A percentile compares a stretch with the other conserved stretches of the same genome.
These are phyloP conservation scores for Lacanobia wlatinum DNA, from an alignment of 2,888 invertebrate genomes.

Conservation along the genomic window DNA sequence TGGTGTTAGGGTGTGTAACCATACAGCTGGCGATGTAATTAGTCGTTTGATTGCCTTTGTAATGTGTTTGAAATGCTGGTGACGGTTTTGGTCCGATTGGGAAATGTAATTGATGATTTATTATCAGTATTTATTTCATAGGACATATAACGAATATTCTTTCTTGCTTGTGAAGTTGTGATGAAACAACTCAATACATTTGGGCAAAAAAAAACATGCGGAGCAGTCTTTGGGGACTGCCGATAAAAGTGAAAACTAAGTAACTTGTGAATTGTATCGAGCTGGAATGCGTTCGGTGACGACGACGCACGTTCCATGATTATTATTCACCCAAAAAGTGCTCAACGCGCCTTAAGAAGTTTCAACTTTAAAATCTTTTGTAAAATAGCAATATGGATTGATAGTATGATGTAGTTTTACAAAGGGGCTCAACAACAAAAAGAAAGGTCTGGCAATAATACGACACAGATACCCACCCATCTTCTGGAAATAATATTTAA, in stretches of 20 bases:
- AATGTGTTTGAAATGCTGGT: conserved; percentile 35
- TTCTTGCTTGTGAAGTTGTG: background rate
- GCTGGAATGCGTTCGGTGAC: too few species aligned
- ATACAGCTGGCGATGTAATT: conserved; percentile 46
- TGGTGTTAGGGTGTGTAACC: conserved; percentile 23
- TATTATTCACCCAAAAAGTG: too few species aligned
- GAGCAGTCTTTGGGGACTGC: too few species aligned
- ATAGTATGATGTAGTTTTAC: background rate
- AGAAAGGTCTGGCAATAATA: conserved; percentile 20
- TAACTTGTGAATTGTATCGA: too few species aligned
- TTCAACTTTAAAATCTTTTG: background rate
- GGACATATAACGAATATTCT: conserved; percentile 1
- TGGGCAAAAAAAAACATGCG: too few species aligned
- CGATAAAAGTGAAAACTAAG: too few species aligned
- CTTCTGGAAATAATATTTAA: conserved; percentile 28
- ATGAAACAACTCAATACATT: background rate
- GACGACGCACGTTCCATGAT: too few species aligned
- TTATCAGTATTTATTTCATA: background rate
- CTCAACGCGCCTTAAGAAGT: too few species aligned
- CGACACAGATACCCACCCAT: background rate
- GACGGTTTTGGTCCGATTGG: conserved; percentile 25
- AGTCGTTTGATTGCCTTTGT: conserved; percentile 36
- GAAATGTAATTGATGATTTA: conserved; percentile 23
- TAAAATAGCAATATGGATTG: background rate
- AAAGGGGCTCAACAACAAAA: background rate